A percentile compares a stretch with the other conserved stretches of the same genome.
phyloP scores from a whole-genome alignment of 2,888 invertebrate genomes.

The Ecliptopera silaceata region DNA sequence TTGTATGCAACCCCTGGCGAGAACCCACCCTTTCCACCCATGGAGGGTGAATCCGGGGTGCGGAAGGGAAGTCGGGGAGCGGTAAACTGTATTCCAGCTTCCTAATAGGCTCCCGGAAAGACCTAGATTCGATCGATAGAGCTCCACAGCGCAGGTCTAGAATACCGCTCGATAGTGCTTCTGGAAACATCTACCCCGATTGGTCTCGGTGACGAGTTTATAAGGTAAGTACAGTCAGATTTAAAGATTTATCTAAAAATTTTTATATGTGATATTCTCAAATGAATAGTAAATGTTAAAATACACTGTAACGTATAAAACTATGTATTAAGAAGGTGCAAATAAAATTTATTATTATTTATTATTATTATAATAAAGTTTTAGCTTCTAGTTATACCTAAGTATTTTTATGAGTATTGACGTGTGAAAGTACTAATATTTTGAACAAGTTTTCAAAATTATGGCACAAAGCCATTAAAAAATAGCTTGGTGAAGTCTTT shows the following conservation, averaged over 20 bases:
- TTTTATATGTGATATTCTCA: neutral
- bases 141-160: slow-evolving; percentile 36
- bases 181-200: slow-evolving; percentile 17
- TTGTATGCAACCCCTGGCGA: slow-evolving; percentile 22
- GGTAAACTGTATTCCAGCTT: slow-evolving; percentile 29
- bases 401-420: no score
- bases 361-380: no score
- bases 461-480: no score
- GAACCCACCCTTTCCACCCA: slow-evolving; percentile 5
- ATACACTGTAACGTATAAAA: no score
- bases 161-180: slow-evolving; percentile 32
- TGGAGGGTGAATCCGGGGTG: slow-evolving; percentile 16
- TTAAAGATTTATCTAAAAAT: neutral
- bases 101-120: slow-evolving; percentile 35
- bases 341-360: no score
- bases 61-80: slow-evolving; percentile 14
- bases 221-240: neutral
- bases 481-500: no score
- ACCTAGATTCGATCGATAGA: slow-evolving; percentile 37
- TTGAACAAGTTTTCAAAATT: no score
- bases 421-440: no score
- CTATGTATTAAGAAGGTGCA: no score
- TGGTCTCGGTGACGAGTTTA: slow-evolving; percentile 12
- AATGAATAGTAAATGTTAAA: no score
- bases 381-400: no score